Conservation (phyloP, 1,140 invertebrate species). For the Brachystomella parvula region DNA sequence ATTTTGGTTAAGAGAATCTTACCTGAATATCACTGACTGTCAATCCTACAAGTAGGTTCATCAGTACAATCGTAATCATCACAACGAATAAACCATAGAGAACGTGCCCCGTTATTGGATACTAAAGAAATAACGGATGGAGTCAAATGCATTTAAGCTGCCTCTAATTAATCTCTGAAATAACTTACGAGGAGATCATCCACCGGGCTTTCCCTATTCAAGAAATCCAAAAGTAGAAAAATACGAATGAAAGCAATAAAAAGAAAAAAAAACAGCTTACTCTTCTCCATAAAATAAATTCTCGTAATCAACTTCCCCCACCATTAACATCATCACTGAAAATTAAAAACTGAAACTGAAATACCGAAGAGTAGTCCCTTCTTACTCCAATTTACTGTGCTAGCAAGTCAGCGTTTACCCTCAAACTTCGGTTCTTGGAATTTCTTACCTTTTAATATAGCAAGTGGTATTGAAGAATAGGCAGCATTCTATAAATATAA, state of each 20-base stretch:
- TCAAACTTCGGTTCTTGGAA: no score
- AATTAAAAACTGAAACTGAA: neutral
- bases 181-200: slow-evolving; percentile 24
- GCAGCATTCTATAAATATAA: slow-evolving; percentile 30
- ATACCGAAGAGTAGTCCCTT: no score
- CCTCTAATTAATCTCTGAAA: no score
- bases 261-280: neutral
- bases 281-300: slow-evolving; percentile 30
- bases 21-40: slow-evolving; percentile 61
- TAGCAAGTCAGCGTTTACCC: no score
- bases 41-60: slow-evolving; percentile 73
- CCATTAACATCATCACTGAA: slow-evolving; percentile 37
- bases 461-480: slow-evolving; percentile 35
- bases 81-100: slow-evolving; percentile 69
- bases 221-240: slow-evolving; percentile 20
- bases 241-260: slow-evolving; percentile 17
- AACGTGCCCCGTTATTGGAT: slow-evolving; percentile 56
- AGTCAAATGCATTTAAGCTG: no score
- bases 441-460: slow-evolving; percentile 33
- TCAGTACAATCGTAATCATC: slow-evolving; percentile 68
- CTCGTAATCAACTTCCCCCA: slow-evolving; percentile 38
- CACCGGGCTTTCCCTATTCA: slow-evolving; percentile 36
- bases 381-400: no score
- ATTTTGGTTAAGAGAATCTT: slow-evolving; percentile 12
- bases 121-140: slow-evolving; percentile 29